Evolutionary conservation across 2,113 vertebrate genomes (phyloP).

Genomic region (Pyrgilauda ruficollis): DNA sequence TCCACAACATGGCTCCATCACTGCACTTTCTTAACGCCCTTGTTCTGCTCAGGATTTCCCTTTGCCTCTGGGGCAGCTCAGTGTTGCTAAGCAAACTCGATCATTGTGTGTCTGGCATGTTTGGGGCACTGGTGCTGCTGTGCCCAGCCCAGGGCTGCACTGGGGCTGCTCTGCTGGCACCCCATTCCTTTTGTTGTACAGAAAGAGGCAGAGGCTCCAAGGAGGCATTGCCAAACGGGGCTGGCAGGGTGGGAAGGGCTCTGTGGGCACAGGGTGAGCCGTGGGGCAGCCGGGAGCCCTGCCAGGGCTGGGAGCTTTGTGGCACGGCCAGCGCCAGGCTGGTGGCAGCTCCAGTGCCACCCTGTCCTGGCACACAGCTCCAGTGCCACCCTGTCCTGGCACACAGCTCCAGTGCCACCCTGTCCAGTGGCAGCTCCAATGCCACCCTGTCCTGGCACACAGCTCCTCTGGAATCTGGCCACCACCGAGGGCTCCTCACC

Average conservation of each 20-base stretch:
- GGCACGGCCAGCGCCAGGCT: accelerated
- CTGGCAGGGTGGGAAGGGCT: background rate
- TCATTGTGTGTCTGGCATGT: background rate
- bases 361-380: no score
- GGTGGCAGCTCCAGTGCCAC: background rate
- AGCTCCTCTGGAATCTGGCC: accelerated
- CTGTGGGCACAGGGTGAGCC: background rate
- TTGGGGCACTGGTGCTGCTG: constrained; percentile 36
- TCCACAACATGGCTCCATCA: accelerated
- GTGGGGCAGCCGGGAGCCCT: background rate
- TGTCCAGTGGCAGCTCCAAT: no score
- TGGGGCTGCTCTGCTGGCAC: background rate
- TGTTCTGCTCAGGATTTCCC: background rate
- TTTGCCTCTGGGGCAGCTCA: background rate
- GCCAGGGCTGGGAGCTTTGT: accelerated
- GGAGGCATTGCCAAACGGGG: background rate
- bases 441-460: background rate
- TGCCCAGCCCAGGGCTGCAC: background rate
- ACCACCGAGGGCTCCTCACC: accelerated
- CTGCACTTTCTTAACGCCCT: background rate
- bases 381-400: no score
- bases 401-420: no score
- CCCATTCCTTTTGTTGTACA: background rate
- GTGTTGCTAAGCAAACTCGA: background rate
- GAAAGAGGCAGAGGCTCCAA: background rate